Base-by-base conservation (phyloP, 2,888 invertebrate genomes). In the Stenodema calcarata region DNA sequence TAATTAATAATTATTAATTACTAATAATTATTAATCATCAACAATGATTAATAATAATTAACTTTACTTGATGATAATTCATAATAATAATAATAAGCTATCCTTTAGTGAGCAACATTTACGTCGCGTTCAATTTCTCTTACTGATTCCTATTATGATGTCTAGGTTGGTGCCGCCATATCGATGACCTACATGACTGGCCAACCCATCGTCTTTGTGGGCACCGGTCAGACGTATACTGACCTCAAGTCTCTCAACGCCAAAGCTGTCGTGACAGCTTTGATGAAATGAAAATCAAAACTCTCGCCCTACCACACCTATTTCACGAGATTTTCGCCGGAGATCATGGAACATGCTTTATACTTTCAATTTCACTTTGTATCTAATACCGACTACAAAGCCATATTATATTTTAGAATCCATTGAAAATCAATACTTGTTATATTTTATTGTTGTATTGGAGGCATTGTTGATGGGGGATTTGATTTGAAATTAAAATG, bases 131-230 rank as follows among this genome's bases (percentile, higher is more conserved):
- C 79, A 78, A 3, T 75, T 75, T 35, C 28, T n/a, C 23, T 75
- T 7, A 75, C n/a, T 16, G 69, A 69, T 3, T 6, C 28, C 1
- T 11, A 2, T 11, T n/a, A 54, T 42, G 78, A 47, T 50, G 69
- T 28, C 89, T 89, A 93, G 93, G 96, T 99, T 30, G 99, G 99
- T 12, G 99, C 99, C 69, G 99, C 99, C 23, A 98, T 99, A 90
- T 99, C 99, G 18, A 99, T 99, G 99, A 99, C 99, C 0, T 99
- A 99, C 91, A 98, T 99, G 88, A 99, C 99, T 0, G 99, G 99
- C 0, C 99, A 99, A 91, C 99, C 99, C 0, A 99, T 99, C 84
- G 98, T 99, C 73, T 99, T 99, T 91, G 99, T 99, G 18, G 99
- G 99, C 54, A 99, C 99, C 2, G 99, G 99, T 0, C 99, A 99